Percentiles rank a stretch among this genome's conserved stretches.
phyloP scores from a whole-genome alignment of 2,888 invertebrate species.

The Hydriomena furcata region DNA sequence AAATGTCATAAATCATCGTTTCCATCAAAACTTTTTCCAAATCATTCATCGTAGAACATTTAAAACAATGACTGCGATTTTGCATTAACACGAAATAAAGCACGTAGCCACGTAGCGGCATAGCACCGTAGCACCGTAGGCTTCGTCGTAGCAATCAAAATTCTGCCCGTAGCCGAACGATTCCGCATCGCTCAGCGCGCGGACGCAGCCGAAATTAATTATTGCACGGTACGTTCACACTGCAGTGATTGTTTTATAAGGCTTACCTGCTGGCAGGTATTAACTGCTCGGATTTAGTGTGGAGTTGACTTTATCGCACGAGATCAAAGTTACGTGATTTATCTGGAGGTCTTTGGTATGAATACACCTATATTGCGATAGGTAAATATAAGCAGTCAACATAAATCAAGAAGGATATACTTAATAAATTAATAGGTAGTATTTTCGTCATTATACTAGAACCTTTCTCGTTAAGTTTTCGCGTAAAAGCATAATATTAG shows the following conservation, averaged over 20 bases:
- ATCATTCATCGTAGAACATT: too few relatives aligned
- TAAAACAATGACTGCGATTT: too few relatives aligned
- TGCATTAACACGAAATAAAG: too few relatives aligned
- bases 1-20: too few relatives aligned
- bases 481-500: too few relatives aligned
- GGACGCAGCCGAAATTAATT: constrained; percentile 58
- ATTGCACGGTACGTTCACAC: constrained; percentile 36
- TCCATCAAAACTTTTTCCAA: too few relatives aligned
- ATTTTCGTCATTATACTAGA: too few relatives aligned
- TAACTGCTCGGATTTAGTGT: constrained; percentile 22
- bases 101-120: constrained; percentile 7
- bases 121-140: constrained; percentile 35
- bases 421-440: too few relatives aligned
- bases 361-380: background rate
- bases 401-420: too few relatives aligned
- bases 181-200: constrained; percentile 52
- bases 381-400: too few relatives aligned
- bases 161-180: constrained; percentile 53
- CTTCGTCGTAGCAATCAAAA: constrained; percentile 55
- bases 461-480: too few relatives aligned
- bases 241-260: constrained; percentile 37
- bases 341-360: constrained; percentile 5
- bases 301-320: constrained; percentile 24
- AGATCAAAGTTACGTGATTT: constrained; percentile 25
- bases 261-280: constrained; percentile 35